phyloP scores from a whole-genome alignment of 92 coral and sea anemone species.

The Siderastrea radians region DNA sequence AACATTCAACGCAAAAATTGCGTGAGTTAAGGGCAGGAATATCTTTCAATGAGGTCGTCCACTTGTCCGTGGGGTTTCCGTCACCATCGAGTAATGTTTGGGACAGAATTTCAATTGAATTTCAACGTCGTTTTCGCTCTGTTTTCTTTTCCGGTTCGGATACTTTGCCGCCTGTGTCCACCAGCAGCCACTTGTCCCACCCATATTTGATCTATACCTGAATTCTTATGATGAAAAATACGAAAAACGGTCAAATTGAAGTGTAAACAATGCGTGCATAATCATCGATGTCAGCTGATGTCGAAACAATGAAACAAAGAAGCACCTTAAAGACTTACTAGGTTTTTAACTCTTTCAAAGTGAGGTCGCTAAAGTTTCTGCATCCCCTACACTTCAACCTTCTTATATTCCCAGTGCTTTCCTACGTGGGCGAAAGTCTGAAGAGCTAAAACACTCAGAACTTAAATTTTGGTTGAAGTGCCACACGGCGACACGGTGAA shows the following conservation, averaged over 20 bases:
- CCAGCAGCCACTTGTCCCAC: constrained; percentile 7
- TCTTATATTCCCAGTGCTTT: too few species aligned
- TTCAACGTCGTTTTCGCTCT: constrained; percentile 6
- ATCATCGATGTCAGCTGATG: too few species aligned
- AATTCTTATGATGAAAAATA: not conserved
- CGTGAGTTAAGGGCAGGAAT: constrained; percentile 33
- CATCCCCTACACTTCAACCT: too few species aligned
- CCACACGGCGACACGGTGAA: too few species aligned
- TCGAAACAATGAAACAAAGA: not conserved
- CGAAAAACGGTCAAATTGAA: constrained; percentile 26
- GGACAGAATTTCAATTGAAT: not conserved
- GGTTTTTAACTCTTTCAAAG: not conserved
- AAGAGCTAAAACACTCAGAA: too few species aligned
- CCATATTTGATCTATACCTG: constrained; percentile 16
- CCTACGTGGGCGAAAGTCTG: too few species aligned
- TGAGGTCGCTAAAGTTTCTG: not conserved
- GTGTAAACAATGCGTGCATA: not conserved
- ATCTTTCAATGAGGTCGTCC: constrained; percentile 38
- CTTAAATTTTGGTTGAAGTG: too few species aligned
- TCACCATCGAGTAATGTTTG: constrained; percentile 16
- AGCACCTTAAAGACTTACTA: constrained; percentile 16
- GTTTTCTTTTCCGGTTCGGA: not conserved
- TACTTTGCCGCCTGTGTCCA: constrained; percentile 20
- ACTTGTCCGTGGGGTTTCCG: constrained; percentile 14
- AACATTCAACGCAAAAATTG: not conserved